Conservation (phyloP, 2,113 vertebrate genomes). For the Sturnira hondurensis region DNA sequence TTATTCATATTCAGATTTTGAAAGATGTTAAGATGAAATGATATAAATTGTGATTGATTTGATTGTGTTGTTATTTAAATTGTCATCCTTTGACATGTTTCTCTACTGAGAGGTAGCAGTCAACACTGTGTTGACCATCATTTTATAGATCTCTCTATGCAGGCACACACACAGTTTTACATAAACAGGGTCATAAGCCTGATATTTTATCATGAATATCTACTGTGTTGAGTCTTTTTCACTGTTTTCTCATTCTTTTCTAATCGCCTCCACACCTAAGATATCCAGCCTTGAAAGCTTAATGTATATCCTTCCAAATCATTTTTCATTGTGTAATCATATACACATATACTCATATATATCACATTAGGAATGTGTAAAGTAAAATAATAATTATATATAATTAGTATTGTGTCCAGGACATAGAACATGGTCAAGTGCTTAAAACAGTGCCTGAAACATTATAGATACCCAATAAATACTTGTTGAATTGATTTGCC, state of each 20-base stretch:
- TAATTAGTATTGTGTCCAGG: not conserved
- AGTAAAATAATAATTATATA: not conserved
- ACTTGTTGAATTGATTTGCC: not conserved
- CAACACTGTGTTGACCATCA: not conserved
- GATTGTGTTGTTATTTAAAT: not conserved
- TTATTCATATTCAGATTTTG: not conserved
- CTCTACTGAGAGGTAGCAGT: not conserved
- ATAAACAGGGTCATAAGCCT: not conserved
- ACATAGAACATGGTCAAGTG: not conserved
- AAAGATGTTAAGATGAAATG: not conserved
- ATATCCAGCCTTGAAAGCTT: not conserved
- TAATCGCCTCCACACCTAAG: not conserved
- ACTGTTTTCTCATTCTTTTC: not conserved
- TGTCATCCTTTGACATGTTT: not conserved
- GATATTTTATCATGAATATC: not conserved
- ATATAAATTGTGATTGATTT: not conserved
- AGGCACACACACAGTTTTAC: not conserved
- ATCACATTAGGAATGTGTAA: not conserved
- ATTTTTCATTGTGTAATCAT: not conserved
- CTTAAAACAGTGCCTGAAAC: not conserved
- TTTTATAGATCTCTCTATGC: not conserved
- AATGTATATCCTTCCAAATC: not conserved
- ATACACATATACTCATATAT: not conserved
- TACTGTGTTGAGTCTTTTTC: not conserved
- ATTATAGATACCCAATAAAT: not conserved